Conservation (phyloP, 2,888 invertebrate species). For the Noctua pronuba region DNA sequence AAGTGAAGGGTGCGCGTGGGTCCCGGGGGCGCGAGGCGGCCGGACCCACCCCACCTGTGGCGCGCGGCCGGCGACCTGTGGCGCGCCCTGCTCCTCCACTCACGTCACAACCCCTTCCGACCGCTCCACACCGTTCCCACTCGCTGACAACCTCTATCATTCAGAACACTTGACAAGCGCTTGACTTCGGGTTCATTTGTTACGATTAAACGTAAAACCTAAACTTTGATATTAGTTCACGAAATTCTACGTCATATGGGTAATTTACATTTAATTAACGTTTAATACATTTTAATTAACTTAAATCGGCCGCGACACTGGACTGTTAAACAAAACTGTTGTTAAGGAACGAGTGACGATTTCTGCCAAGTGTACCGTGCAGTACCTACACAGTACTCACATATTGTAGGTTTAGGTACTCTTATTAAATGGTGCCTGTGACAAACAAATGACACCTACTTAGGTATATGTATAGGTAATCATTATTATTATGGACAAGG, state of each 20-base stretch:
- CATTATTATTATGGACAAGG: too few species aligned
- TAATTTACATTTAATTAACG: background rate
- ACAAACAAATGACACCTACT: background rate
- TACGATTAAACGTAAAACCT: background rate
- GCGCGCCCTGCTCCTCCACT: constrained; percentile 60
- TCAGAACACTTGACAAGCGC: background rate
- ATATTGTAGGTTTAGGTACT: background rate
- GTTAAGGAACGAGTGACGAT: background rate
- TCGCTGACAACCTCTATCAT: background rate
- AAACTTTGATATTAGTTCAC: background rate
- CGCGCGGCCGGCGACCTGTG: constrained; percentile 70
- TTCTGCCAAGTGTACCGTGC: background rate
- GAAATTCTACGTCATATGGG: background rate
- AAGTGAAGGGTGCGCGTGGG: constrained; percentile 31
- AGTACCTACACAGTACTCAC: background rate
- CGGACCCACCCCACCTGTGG: constrained; percentile 70
- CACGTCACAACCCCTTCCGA: constrained; percentile 10
- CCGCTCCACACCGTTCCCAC: background rate
- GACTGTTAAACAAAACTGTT: background rate
- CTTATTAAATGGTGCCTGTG: background rate
- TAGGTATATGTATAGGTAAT: background rate
- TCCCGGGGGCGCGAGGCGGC: background rate
- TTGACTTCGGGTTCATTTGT: background rate
- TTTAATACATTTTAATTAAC: too few species aligned
- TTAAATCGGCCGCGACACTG: background rate